Conservation (phyloP, 2,797 vertebrate species). For the Heterohyrax brucei region DNA sequence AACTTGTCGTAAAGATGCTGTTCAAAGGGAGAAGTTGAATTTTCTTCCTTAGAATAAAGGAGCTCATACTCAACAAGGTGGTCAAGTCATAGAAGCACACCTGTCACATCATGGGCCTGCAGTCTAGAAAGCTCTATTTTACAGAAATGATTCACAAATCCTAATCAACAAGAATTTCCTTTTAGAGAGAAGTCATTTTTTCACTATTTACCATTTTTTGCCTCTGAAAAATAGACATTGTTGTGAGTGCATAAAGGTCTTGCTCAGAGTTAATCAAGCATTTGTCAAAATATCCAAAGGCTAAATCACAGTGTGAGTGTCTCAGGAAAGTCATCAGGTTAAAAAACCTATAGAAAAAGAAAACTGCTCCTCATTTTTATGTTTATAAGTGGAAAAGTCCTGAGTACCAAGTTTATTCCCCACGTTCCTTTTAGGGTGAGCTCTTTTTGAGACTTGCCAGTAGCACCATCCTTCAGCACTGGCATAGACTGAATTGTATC, state of each 20-base stretch:
- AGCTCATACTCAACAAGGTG: neutral
- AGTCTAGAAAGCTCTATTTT: neutral
- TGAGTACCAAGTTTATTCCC: neutral
- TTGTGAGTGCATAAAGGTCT: neutral
- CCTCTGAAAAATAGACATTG: conserved; percentile 50
- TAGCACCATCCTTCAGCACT: neutral
- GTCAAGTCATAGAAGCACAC: neutral
- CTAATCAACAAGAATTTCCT: neutral
- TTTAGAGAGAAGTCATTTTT: neutral
- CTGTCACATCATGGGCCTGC: neutral
- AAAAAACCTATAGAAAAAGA: neutral
- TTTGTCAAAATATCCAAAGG: conserved; percentile 41
- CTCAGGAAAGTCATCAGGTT: conserved; percentile 34
- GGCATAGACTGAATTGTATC: too few species aligned
- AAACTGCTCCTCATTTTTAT: neutral
- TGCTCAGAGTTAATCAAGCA: neutral
- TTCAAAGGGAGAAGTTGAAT: neutral
- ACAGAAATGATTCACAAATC: conserved; percentile 7
- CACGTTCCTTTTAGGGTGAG: neutral
- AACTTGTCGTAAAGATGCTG: neutral
- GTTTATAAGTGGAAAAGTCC: neutral
- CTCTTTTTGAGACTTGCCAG: neutral
- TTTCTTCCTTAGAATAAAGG: neutral
- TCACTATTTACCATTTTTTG: neutral
- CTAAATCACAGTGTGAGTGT: neutral